Evolutionary conservation across 2,888 invertebrate species (phyloP), one percentile per base, ranked within the genome.

Genomic region (Liodrosophila aerea): DNA sequence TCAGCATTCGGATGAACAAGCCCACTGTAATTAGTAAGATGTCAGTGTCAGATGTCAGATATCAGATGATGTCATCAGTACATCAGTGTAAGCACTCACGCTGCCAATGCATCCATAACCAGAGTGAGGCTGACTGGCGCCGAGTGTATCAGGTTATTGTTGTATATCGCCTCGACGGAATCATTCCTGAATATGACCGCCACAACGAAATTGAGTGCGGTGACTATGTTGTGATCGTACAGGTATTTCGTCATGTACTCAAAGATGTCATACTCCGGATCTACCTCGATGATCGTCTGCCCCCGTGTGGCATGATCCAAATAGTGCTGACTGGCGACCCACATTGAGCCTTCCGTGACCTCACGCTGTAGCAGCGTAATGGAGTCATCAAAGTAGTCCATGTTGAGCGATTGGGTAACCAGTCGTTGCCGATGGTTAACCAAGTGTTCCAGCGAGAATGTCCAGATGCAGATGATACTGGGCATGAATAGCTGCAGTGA

Each of bases 121-220:
- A 69, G 39, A 2, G 47, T 65, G 11, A 86, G 18, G 13, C 84
- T 75, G 3, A 78, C 22, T 3, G 84, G 84, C 0, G 71, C 68
- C 1, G 85, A 18, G 12, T 69, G 44, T 0, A 60, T 31, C 1
- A 67, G 36, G 15, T 61, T 61, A 4, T 52, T 61, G 46, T 85
- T 81, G 30, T 68, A 84, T 4, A 66, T 44, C 0, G 76, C 76
- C 1, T 53, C 63, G 7, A 84, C 39, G 0, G 13, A 0, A 0
- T 37, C 31, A 2, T 59, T 18, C 0, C 4, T 7, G 45, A 82
- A 71, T 7, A 37, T 43, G 7, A 46, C 78, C 0, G 70, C 72
- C 0, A 70, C 13, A 1, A 66, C 33, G 22, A 67, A 66, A 5
- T 64, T 45, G 0, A 61, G 15, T 27, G 74, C 54, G 4, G 64